A percentile compares a stretch with the other conserved stretches of the same genome.
phyloP scores from a whole-genome alignment of 2,888 invertebrate genomes.

The Malthinus flaveolus region DNA sequence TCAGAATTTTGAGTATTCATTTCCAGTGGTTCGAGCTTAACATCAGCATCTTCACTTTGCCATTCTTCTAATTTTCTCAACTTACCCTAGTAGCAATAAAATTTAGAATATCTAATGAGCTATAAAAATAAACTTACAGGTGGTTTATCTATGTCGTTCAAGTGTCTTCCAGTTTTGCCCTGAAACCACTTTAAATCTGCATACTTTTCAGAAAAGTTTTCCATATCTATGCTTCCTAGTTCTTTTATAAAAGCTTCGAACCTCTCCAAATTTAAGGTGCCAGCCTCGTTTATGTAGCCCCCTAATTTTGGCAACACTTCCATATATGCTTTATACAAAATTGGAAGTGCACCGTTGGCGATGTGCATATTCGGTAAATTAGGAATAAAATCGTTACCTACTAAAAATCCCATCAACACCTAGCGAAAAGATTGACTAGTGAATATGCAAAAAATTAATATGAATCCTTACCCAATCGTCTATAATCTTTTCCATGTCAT shows the following conservation, averaged over 20 bases:
- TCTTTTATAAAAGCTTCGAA: constrained; percentile 85
- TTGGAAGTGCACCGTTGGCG: constrained; percentile 82
- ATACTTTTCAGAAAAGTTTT: constrained; percentile 74
- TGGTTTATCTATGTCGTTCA: constrained; percentile 52
- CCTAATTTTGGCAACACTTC: constrained; percentile 81
- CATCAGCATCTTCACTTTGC: constrained; percentile 53
- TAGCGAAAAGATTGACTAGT: constrained; percentile 36
- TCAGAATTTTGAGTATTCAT: constrained; percentile 55
- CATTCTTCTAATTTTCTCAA: constrained; percentile 37
- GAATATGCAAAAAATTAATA: neutral
- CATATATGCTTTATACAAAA: constrained; percentile 87
- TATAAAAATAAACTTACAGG: constrained; percentile 41
- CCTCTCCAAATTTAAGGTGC: constrained; percentile 77
- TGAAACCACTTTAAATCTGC: constrained; percentile 85
- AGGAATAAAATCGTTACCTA: constrained; percentile 98
- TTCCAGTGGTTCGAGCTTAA: constrained; percentile 38
- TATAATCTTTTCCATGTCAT: constrained; percentile 86
- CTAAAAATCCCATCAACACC: constrained; percentile 92
- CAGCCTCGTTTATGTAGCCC: constrained; percentile 93
- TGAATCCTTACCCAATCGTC: constrained; percentile 83
- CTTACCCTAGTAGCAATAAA: neutral
- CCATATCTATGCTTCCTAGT: constrained; percentile 71
- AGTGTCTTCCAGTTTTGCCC: constrained; percentile 71
- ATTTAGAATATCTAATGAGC: neutral
- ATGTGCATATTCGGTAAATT: constrained; percentile 95